Evolutionary conservation across 2,113 vertebrate genomes (phyloP).

Genomic region (Fulmarus glacialis): DNA sequence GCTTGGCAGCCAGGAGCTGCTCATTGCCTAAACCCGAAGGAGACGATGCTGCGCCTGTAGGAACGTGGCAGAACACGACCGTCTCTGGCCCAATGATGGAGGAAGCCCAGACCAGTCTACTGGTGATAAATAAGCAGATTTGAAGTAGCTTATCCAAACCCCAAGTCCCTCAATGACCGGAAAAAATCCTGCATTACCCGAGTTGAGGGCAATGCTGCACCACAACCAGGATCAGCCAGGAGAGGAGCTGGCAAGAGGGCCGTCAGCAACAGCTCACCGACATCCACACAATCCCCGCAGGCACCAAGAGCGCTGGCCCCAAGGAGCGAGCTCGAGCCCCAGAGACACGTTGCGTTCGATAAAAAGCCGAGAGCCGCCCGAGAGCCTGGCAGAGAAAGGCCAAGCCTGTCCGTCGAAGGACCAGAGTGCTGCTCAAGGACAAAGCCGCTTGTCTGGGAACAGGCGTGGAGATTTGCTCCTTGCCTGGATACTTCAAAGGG

Average conservation of each 20-base stretch:
- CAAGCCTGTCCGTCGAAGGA: background rate
- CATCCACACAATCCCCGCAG: accelerated
- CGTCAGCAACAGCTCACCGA: background rate
- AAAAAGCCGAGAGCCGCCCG: background rate
- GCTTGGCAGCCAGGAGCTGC: background rate
- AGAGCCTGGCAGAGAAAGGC: background rate
- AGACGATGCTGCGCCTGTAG: accelerated
- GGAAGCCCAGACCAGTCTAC: background rate
- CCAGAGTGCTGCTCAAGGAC: background rate
- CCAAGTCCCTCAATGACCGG: background rate
- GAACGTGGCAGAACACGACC: accelerated
- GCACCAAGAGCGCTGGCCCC: background rate
- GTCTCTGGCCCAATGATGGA: accelerated
- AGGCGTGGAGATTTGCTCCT: slow-evolving; percentile 34
- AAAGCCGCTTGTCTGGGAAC: slow-evolving; percentile 17
- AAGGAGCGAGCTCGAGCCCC: background rate
- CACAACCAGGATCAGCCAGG: background rate
- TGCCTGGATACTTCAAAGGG: slow-evolving; percentile 41
- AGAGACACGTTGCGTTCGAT: background rate
- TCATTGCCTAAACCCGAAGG: background rate
- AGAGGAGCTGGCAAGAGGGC: background rate
- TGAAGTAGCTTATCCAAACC: background rate
- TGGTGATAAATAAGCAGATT: background rate
- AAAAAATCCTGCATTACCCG: no score
- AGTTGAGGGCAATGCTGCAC: background rate